Evolutionary conservation across 2,888 invertebrate species (phyloP).

Genomic region (Cerastis rubricosa): DNA sequence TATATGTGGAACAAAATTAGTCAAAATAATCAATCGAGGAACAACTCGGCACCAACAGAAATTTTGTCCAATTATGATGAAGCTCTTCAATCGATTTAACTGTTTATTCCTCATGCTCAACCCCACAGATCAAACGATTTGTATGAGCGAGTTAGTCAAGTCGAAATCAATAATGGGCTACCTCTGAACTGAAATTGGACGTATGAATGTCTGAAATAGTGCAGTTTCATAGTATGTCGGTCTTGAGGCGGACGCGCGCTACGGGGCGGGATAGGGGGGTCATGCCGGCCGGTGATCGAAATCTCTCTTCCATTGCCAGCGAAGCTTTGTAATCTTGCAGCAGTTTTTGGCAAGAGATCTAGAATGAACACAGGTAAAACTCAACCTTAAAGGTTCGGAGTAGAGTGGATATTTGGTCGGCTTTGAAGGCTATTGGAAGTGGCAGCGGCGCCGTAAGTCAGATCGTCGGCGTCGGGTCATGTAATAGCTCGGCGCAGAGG

Average conservation of each 20-base stretch:
- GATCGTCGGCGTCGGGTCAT: slow-evolving; percentile 41
- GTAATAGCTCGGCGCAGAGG: slow-evolving; percentile 7
- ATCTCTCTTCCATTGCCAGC: slow-evolving; percentile 62
- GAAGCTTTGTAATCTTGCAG: slow-evolving; percentile 66
- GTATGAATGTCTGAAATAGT: slow-evolving; percentile 44
- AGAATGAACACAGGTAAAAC: slow-evolving; percentile 1
- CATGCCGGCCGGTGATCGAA: slow-evolving; percentile 56
- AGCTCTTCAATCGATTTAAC: background rate
- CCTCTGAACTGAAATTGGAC: slow-evolving; percentile 32
- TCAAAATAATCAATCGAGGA: background rate
- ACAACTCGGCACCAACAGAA: background rate
- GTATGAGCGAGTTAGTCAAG: background rate
- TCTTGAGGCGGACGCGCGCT: slow-evolving; percentile 14
- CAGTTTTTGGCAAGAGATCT: slow-evolving; percentile 67
- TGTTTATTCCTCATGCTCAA: background rate
- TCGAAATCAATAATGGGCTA: slow-evolving; percentile 21
- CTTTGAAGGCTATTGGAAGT: slow-evolving; percentile 23
- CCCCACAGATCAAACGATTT: background rate
- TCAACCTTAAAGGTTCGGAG: slow-evolving; percentile 7
- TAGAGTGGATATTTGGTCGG: slow-evolving; percentile 40
- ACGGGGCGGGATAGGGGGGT: slow-evolving; percentile 17
- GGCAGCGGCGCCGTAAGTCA: slow-evolving; percentile 50
- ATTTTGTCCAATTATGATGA: background rate
- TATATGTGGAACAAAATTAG: background rate
- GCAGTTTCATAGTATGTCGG: slow-evolving; percentile 36